These are phyloP conservation scores for Silurus glanis DNA, from an alignment of 2,113 vertebrate species.

Conservation along the genomic window DNA sequence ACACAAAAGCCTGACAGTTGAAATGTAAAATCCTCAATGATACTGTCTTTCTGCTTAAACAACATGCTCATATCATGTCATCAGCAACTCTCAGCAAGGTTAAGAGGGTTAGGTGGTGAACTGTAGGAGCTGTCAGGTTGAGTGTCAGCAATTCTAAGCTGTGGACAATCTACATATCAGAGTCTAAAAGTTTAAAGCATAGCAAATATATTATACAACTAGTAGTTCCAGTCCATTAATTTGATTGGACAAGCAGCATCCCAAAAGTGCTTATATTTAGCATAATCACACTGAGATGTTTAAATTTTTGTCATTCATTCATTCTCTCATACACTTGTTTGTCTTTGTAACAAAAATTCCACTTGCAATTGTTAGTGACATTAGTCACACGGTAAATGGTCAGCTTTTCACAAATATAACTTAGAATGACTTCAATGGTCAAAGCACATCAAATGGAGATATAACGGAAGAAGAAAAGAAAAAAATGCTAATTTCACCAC, in stretches of 20 bases:
- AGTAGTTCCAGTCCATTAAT: not conserved
- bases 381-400: not conserved
- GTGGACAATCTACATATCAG: not conserved
- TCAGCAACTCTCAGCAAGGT: not conserved
- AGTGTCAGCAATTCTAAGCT: slow-evolving; percentile 12
- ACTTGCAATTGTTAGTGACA: not conserved
- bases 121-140: slow-evolving; percentile 1
- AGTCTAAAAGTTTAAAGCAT: not conserved
- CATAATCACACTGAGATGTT: not conserved
- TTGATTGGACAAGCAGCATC: not conserved
- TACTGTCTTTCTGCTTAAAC: not conserved
- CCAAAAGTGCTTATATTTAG: not conserved
- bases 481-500: not conserved
- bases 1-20: slow-evolving; percentile 12
- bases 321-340: not conserved
- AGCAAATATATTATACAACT: not conserved
- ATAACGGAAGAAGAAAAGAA: not conserved
- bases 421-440: not conserved
- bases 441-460: not conserved
- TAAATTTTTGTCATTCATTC: not conserved
- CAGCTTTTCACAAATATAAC: not conserved
- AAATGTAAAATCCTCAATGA: slow-evolving; percentile 14
- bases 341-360: no score
- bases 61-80: not conserved
- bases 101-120: not conserved